phyloP scores from a whole-genome alignment of 1,140 invertebrate species.

The Mya arenaria region DNA sequence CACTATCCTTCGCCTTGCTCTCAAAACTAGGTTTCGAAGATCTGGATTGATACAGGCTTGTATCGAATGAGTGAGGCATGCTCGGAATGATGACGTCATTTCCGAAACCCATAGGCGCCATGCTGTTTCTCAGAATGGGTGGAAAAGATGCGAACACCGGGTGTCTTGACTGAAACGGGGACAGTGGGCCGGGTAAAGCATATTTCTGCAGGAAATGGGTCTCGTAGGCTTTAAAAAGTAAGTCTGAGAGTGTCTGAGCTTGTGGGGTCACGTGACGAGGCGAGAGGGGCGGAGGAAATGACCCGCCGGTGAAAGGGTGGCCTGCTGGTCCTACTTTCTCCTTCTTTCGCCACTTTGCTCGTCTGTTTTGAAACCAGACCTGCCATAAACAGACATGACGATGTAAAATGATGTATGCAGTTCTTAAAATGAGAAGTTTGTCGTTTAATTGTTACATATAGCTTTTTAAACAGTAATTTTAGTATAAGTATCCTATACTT shows the following conservation, averaged over 20 bases:
- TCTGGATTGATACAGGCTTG: too few relatives aligned
- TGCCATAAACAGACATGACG: too few relatives aligned
- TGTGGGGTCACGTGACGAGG: neutral
- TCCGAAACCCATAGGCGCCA: neutral
- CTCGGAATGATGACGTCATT: slow-evolving; percentile 9
- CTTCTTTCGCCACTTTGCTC: slow-evolving; percentile 98
- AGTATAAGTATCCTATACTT: too few relatives aligned
- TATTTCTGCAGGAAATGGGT: slow-evolving; percentile 42
- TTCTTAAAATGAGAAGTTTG: too few relatives aligned
- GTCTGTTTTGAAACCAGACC: slow-evolving; percentile 99
- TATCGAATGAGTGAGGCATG: too few relatives aligned
- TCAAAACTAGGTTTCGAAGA: too few relatives aligned
- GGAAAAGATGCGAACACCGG: slow-evolving; percentile 13
- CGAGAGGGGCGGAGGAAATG: neutral
- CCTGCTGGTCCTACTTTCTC: slow-evolving; percentile 90
- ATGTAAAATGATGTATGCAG: too few relatives aligned
- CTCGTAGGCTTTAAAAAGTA: slow-evolving; percentile 48
- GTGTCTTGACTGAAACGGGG: neutral
- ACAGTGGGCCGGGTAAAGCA: neutral
- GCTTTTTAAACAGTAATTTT: too few relatives aligned
- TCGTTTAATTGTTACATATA: too few relatives aligned
- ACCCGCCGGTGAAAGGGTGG: slow-evolving; percentile 90
- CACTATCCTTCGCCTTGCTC: too few relatives aligned
- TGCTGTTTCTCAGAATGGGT: neutral
- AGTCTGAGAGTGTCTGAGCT: slow-evolving; percentile 25